phyloP scores from a whole-genome alignment of 2,113 vertebrate species.

The Polypterus senegalus region DNA sequence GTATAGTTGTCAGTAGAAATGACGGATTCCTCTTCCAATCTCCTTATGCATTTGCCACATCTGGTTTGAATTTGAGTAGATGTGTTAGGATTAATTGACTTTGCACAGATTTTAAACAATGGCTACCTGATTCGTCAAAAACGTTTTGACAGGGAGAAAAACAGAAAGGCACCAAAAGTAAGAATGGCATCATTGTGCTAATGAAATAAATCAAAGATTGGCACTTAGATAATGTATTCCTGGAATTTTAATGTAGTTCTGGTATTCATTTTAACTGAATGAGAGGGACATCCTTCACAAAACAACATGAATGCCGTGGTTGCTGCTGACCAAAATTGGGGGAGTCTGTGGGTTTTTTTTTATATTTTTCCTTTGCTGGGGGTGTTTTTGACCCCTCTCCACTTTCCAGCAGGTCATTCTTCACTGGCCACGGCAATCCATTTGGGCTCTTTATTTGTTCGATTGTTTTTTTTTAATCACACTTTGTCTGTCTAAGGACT shows the following conservation, averaged over 20 bases:
- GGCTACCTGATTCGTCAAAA: too few species aligned
- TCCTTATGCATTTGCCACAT: too few species aligned
- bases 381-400: constrained; percentile 1
- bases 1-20: too few species aligned
- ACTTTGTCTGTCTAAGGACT: too few species aligned
- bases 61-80: too few species aligned
- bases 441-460: constrained; percentile 15
- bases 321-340: constrained; percentile 19
- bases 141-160: too few species aligned
- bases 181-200: too few species aligned
- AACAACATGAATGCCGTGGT: constrained; percentile 4
- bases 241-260: constrained; percentile 1
- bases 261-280: constrained; percentile 5
- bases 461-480: too few species aligned
- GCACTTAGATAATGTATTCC: not conserved
- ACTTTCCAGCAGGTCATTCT: constrained; percentile 1
- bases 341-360: constrained; percentile 4
- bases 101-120: too few species aligned
- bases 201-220: not conserved
- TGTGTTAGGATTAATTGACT: too few species aligned
- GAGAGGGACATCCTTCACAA: constrained; percentile 9
- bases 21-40: too few species aligned
- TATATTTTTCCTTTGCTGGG: constrained; percentile 14
- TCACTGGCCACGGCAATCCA: constrained; percentile 9
- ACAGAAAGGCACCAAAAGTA: too few species aligned